A percentile compares a stretch with the other conserved stretches of the same genome.
These are phyloP conservation scores for Spizella passerina DNA, from an alignment of 2,797 vertebrate genomes.

Conservation along the genomic window DNA sequence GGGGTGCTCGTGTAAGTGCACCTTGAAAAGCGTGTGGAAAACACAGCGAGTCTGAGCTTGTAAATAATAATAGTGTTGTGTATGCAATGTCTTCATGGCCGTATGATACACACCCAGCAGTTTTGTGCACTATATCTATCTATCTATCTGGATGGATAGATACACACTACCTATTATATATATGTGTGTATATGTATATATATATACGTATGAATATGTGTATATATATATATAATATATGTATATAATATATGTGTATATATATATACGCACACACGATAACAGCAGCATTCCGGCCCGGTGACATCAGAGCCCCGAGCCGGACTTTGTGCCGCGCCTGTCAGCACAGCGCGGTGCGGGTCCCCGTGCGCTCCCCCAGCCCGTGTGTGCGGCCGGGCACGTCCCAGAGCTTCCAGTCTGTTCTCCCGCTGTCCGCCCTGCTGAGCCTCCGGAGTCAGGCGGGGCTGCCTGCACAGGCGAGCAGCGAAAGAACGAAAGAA, in stretches of 20 bases:
- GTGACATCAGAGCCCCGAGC: rapidly evolving
- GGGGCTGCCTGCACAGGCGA: rapidly evolving
- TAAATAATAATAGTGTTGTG: rapidly evolving
- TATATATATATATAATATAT: too few relatives aligned
- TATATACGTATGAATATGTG: neutral
- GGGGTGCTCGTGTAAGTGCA: rapidly evolving
- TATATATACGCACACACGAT: rapidly evolving
- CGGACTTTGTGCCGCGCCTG: neutral
- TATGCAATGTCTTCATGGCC: rapidly evolving
- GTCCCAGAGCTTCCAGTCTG: neutral
- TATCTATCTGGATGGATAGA: too few relatives aligned
- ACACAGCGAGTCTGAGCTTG: neutral
- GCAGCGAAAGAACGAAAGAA: neutral
- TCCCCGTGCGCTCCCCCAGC: neutral
- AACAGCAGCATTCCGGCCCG: rapidly evolving
- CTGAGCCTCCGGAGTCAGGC: neutral
- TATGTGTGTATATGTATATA: neutral
- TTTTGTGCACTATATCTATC: rapidly evolving
- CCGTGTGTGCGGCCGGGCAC: neutral
- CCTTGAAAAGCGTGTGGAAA: rapidly evolving
- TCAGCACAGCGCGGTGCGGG: neutral
- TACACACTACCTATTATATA: neutral
- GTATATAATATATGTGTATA: rapidly evolving
- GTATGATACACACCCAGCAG: rapidly evolving
- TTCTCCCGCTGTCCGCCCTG: neutral